Base-by-base conservation (phyloP, 2,113 vertebrate species). In the Beaufortia kweichowensis region DNA sequence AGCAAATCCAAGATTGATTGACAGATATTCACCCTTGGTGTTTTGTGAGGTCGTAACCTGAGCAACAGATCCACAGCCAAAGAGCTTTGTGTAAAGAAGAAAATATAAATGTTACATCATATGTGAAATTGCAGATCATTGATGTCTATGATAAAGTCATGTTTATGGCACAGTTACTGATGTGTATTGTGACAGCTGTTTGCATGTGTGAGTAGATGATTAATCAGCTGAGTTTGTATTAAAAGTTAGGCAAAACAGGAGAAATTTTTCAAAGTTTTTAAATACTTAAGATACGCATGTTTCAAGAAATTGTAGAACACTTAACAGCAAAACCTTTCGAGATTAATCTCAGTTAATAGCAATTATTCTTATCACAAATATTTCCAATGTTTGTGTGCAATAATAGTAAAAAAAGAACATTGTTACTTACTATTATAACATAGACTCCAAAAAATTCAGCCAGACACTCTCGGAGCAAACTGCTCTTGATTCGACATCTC, bases 1-100 rank as follows among this genome's bases (percentile, higher is more conserved):
- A 33, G 94, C 87, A 0, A 93, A 92, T 0, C 88, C 93, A 70
- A 96, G 79, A 78, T 92, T 91, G 69, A 89, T 83, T 0, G 92
- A 93, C 61, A 96, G 50, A 72, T 91, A 74, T 55, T 92, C 85
- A 0, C 95, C 94, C 41, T 94, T 95, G 0, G 31, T 81, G 10
- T 90, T 85, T 0, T 41, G 64, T 60, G 88, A 92, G 63, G 94
- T 94, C 55, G 90, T 85, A 14, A 86, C 89, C 84, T 96, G 93
- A 5, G 95, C 95, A 0, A 83, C 81, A 0, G 92, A 79, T 0
- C 90, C 80, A 46, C 93, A 89, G 0, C 93, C 94, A 79, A 97
- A 90, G 46, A 94, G 35, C 95, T 96, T 81, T 84, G 71, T 6
- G 6, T 57, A 46, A 19, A 65, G 39, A 14, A 4, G n/a, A n/a